Evolutionary conservation across 2,797 vertebrate species (phyloP).

Genomic region (Vireo griseus): DNA sequence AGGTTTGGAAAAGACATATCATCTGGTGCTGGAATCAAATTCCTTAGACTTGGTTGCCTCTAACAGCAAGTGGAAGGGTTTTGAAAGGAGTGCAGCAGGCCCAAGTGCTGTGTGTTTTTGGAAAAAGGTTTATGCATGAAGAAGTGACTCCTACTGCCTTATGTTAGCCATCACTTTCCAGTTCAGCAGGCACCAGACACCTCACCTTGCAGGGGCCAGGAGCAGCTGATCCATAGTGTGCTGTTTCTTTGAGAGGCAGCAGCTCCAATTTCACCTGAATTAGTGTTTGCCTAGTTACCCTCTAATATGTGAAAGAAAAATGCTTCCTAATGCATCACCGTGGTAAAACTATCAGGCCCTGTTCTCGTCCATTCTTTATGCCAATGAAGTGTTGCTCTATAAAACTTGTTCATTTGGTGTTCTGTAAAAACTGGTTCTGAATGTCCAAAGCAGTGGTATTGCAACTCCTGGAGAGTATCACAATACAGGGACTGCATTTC

Average conservation of each 20-base stretch:
- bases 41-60: background rate
- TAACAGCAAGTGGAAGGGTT: background rate
- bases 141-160: background rate
- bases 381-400: background rate
- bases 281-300: background rate
- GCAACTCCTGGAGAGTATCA: background rate
- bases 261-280: background rate
- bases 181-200: background rate
- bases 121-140: background rate
- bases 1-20: background rate
- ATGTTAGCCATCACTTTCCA: background rate
- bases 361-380: background rate
- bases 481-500: background rate
- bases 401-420: background rate
- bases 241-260: background rate
- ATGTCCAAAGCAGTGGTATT: background rate
- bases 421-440: background rate
- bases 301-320: background rate
- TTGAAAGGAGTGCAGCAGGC: background rate
- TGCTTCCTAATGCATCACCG: background rate
- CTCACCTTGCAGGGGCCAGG: background rate
- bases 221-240: fast-evolving
- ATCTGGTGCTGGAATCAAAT: background rate
- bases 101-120: background rate
- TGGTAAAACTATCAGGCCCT: background rate